Evolutionary conservation across 2,113 vertebrate genomes (phyloP), one percentile per base, ranked within the genome.

Genomic region (Ophthalmolycus amberensis): DNA sequence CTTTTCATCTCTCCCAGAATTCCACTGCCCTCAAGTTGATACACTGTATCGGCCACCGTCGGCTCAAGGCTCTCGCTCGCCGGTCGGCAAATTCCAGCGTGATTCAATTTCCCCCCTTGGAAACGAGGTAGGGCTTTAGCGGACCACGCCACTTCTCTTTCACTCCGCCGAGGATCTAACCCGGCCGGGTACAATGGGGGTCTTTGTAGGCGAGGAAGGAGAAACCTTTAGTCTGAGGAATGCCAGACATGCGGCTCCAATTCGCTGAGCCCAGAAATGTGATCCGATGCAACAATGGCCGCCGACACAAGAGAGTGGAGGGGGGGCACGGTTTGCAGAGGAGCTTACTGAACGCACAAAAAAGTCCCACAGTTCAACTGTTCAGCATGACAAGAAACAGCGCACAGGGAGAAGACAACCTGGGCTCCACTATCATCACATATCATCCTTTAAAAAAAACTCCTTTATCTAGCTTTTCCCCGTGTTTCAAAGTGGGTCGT

Each of bases 171-270:
- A 78, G 70, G 79, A 80, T 82, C 79, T 32, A 52, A 71, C 87
- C 67, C 65, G 65, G 71, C 37, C 18, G 59, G 77, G 79, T 73
- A 95, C 93, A 95, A 94, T 89, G 32, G 89, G 76, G 65, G 63
- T 84, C 94, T 94, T 95, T 95, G 94, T 95, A 34, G 70, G 68
- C 83, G 62, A 91, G 75, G 80, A 92, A 89, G 91, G 84, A 84
- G 72, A 82, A 95, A 93, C 94, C 94, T 92, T 94, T 87, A 91
- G 83, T 89, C 85, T 71, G 81, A 92, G 94, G 94, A 95, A 96
- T 95, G 93, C 83, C 72, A 92, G 90, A 92, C 91, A 95, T 91
- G 95, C 87, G 32, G 88, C 90, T 94, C 90, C 83, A 89, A 94
- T 94, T 93, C 85, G 54, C 87, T 69, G 79, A 90, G 89, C 86